phyloP scores from a whole-genome alignment of 2,113 vertebrate species.

The Gobius niger region DNA sequence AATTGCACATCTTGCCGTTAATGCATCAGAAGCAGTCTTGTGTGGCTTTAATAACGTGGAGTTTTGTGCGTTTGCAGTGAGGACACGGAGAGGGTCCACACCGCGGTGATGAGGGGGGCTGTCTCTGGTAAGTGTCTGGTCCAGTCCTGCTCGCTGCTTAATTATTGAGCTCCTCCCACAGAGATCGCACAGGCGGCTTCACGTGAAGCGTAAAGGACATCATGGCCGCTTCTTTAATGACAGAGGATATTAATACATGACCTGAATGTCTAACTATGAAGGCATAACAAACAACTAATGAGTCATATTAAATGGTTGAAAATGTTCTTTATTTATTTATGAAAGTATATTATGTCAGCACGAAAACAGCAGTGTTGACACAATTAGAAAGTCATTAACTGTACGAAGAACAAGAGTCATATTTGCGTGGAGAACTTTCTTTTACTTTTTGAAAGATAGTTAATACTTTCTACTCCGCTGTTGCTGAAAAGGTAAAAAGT shows the following conservation, averaged over 20 bases:
- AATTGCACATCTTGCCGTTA: conserved; percentile 18
- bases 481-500: too few species aligned
- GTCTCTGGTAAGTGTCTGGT: conserved; percentile 82
- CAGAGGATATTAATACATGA: background rate
- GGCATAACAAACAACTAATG: conserved; percentile 21
- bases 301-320: too few species aligned
- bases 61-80: conserved; percentile 80
- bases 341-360: too few species aligned
- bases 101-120: conserved; percentile 78
- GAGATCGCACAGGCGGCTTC: conserved; percentile 3
- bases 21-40: background rate
- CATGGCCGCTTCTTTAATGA: conserved; percentile 1
- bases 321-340: too few species aligned
- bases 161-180: conserved; percentile 18
- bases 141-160: background rate
- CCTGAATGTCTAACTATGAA: background rate
- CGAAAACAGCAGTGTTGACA: too few species aligned
- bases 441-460: too few species aligned
- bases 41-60: background rate
- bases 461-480: too few species aligned
- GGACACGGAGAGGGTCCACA: conserved; percentile 79
- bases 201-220: conserved; percentile 3
- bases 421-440: too few species aligned
- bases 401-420: too few species aligned
- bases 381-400: too few species aligned